Evolutionary conservation across 2,888 invertebrate species (phyloP).

Genomic region (Poecilobothrus nobilitatus): DNA sequence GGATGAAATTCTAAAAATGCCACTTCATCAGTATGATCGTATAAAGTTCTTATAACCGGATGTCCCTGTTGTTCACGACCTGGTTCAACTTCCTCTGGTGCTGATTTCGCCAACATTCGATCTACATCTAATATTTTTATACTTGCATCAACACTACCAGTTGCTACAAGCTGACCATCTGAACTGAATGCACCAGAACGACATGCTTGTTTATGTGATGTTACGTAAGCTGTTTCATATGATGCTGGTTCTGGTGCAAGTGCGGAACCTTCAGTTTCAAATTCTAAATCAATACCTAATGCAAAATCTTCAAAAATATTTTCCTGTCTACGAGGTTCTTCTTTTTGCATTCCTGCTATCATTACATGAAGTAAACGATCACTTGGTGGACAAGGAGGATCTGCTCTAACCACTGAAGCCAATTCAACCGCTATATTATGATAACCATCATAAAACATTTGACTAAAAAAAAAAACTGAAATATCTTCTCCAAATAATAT

Average conservation of each 20-base stretch:
- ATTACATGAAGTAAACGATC: slow-evolving; percentile 83
- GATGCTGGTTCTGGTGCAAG: slow-evolving; percentile 93
- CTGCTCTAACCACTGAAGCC: slow-evolving; percentile 75
- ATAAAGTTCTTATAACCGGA: slow-evolving; percentile 92
- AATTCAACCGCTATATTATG: slow-evolving; percentile 83
- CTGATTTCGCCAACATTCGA: slow-evolving; percentile 96
- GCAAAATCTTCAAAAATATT: slow-evolving; percentile 40
- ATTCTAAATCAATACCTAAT: slow-evolving; percentile 70
- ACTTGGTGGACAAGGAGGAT: slow-evolving; percentile 92
- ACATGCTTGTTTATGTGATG: slow-evolving; percentile 94
- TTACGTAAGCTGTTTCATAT: slow-evolving; percentile 98
- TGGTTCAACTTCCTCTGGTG: slow-evolving; percentile 77
- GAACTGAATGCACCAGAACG: slow-evolving; percentile 91
- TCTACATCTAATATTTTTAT: slow-evolving; percentile 99
- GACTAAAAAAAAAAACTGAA: slow-evolving; percentile 54
- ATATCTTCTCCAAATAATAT: slow-evolving; percentile 13
- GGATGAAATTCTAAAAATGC: slow-evolving; percentile 96
- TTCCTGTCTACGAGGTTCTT: slow-evolving; percentile 57
- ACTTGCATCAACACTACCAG: slow-evolving; percentile 96
- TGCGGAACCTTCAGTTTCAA: slow-evolving; percentile 88
- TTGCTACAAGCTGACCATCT: slow-evolving; percentile 93
- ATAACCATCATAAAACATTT: slow-evolving; percentile 95
- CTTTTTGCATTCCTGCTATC: slow-evolving; percentile 74
- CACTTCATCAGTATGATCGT: slow-evolving; percentile 94
- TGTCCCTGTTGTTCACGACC: slow-evolving; percentile 86